These are phyloP conservation scores for Helogale parvula DNA, from an alignment of 2,113 vertebrate genomes.

Conservation along the genomic window DNA sequence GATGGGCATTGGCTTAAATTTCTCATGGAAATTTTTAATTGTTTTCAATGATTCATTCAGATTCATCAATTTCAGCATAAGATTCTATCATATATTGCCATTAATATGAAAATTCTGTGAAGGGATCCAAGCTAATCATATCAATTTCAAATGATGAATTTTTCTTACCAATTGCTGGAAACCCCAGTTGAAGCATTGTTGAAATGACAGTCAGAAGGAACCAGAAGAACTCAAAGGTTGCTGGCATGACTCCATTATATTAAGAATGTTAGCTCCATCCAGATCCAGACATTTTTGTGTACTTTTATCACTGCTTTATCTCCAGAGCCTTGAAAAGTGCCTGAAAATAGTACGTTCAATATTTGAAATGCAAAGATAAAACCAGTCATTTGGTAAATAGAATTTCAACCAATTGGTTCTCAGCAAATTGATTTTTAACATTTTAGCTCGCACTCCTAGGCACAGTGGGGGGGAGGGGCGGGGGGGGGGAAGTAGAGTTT, in stretches of 20 bases:
- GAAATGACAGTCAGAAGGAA: not conserved
- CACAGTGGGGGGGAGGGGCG: not conserved
- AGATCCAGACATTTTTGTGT: not conserved
- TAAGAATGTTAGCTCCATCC: not conserved
- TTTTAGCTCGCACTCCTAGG: not conserved
- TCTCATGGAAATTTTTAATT: constrained; percentile 3
- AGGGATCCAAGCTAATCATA: not conserved
- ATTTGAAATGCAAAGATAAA: not conserved
- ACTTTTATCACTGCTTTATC: not conserved
- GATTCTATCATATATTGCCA: not conserved
- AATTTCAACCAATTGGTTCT: not conserved
- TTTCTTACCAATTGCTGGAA: not conserved
- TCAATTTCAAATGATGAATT: not conserved
- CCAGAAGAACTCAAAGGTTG: not conserved
- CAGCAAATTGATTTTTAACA: not conserved
- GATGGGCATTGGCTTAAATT: not conserved
- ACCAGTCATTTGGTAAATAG: not conserved
- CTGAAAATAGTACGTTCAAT: not conserved
- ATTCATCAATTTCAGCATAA: not conserved
- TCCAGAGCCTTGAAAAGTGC: not conserved
- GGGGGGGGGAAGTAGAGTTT: not conserved
- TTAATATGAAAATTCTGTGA: not conserved
- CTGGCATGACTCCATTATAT: not conserved
- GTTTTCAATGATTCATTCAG: not conserved
- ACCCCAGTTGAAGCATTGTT: not conserved